phyloP scores from a whole-genome alignment of 2,113 vertebrate genomes.

The Gallinago undulata region DNA sequence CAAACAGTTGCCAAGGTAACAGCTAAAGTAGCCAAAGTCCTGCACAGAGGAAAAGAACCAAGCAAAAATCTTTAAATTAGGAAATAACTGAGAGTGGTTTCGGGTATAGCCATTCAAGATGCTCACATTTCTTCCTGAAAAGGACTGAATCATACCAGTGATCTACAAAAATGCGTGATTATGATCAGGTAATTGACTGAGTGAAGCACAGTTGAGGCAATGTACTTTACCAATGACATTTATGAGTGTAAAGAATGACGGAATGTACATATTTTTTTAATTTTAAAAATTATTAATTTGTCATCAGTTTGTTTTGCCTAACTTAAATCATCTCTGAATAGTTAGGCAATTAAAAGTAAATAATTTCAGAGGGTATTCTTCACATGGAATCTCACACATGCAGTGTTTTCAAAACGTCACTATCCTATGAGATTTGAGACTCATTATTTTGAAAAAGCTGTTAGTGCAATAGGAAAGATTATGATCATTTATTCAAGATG shows the following conservation, averaged over 20 bases:
- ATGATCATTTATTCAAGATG: neutral
- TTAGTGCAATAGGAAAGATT: neutral
- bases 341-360: neutral
- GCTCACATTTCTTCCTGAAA: neutral
- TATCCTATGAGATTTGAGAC: neutral
- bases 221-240: neutral
- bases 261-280: neutral
- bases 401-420: neutral
- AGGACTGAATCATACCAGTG: neutral
- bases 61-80: constrained; percentile 17
- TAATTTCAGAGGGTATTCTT: neutral
- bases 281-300: neutral
- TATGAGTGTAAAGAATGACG: neutral
- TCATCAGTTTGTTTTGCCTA: neutral
- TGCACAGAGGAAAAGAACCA: constrained; percentile 29
- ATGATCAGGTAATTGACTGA: neutral
- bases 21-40: neutral
- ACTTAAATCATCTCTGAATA: neutral
- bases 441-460: neutral
- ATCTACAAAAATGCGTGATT: neutral
- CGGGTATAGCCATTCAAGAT: neutral
- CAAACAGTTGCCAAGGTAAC: constrained; percentile 72
- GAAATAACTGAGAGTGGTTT: neutral
- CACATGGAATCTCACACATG: neutral
- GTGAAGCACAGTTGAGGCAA: neutral